phyloP scores from a whole-genome alignment of 2,888 invertebrate genomes.

The Gisinianus flammeolus region DNA sequence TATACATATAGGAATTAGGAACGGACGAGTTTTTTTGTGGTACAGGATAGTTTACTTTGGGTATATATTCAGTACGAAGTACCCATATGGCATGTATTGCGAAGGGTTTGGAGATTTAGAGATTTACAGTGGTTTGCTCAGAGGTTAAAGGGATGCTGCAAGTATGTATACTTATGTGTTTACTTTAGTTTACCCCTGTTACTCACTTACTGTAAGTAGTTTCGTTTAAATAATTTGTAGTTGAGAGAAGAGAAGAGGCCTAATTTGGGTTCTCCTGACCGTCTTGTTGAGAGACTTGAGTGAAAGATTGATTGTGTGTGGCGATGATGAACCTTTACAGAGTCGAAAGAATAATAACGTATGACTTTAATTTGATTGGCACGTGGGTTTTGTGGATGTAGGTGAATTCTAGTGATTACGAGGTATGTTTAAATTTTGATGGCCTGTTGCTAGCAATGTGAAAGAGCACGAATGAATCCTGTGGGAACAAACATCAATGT shows the following conservation, averaged over 20 bases:
- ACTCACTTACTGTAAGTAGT: not conserved
- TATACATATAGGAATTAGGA: too few species aligned
- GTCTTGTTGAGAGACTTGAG: conserved; percentile 35
- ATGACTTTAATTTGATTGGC: conserved; percentile 52
- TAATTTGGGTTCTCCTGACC: conserved; percentile 9
- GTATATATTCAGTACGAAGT: too few species aligned
- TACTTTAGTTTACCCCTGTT: not conserved
- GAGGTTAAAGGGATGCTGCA: not conserved
- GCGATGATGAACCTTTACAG: conserved; percentile 32
- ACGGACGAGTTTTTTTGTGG: too few species aligned
- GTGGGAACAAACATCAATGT: conserved; percentile 38
- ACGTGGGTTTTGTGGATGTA: conserved; percentile 44
- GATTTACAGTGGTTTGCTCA: not conserved
- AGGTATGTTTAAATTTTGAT: not conserved
- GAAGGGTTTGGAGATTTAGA: too few species aligned
- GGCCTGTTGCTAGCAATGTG: not conserved
- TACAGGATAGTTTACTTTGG: too few species aligned
- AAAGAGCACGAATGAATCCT: not conserved
- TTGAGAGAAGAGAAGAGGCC: conserved; percentile 9
- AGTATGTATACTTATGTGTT: not conserved
- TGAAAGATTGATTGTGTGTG: conserved; percentile 45
- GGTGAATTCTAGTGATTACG: not conserved
- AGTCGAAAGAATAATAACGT: conserved; percentile 38
- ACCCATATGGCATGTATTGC: too few species aligned
- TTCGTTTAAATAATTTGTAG: conserved; percentile 11